phyloP scores from a whole-genome alignment of 1,140 invertebrate species.

The Zelostemma sp. region DNA sequence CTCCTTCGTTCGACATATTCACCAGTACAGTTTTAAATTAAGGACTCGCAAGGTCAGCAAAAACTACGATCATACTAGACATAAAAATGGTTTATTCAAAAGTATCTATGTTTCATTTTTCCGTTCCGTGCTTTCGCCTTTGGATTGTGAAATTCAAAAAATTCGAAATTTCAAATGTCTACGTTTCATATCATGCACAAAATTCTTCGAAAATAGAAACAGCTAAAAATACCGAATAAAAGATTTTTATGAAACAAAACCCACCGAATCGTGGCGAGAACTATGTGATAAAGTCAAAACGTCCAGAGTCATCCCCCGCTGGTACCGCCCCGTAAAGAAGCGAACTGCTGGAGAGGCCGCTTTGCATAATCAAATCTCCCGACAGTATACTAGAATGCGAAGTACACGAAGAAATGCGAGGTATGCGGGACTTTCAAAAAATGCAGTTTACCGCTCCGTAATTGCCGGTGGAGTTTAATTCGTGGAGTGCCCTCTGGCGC shows the following conservation, averaged over 20 bases:
- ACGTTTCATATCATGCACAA: too few relatives aligned
- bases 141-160: too few relatives aligned
- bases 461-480: conserved; percentile 7
- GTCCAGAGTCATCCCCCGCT: conserved; percentile 15
- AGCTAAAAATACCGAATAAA: too few relatives aligned
- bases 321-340: conserved; percentile 14
- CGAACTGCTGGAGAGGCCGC: conserved; percentile 27
- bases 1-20: too few relatives aligned
- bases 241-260: background rate
- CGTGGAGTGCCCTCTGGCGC: conserved; percentile 10
- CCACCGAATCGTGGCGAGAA: background rate
- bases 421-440: conserved; percentile 56
- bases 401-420: conserved; percentile 47
- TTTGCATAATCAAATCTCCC: conserved; percentile 65
- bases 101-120: too few relatives aligned
- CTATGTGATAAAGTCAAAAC: conserved; percentile 6
- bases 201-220: background rate
- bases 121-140: too few relatives aligned
- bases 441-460: conserved; percentile 46
- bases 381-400: conserved; percentile 58
- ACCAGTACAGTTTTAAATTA: too few relatives aligned
- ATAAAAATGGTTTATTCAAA: too few relatives aligned
- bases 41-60: too few relatives aligned
- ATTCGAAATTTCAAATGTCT: too few relatives aligned
- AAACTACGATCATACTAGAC: too few relatives aligned